Evolutionary conservation across 2,113 vertebrate species (phyloP).

Genomic region (Nicator chloris): DNA sequence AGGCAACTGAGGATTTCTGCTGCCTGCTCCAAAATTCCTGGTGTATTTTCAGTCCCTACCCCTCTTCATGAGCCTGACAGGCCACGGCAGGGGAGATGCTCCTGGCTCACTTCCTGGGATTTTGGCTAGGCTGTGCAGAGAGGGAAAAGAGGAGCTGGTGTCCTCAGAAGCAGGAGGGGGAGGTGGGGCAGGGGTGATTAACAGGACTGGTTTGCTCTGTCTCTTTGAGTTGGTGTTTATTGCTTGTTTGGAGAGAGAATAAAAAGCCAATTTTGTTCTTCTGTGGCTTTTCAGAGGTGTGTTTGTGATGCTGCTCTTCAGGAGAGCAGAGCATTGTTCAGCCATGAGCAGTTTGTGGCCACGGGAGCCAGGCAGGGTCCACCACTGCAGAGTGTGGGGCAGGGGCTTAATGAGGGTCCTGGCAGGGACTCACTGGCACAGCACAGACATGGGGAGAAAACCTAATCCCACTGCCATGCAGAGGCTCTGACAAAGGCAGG

Average conservation of each 20-base stretch:
- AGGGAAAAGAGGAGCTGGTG: background rate
- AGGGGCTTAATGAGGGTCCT: background rate
- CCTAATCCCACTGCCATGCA: background rate
- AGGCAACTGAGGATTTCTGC: background rate
- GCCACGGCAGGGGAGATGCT: background rate
- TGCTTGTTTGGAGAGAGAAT: background rate
- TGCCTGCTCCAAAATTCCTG: background rate
- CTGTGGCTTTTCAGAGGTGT: background rate
- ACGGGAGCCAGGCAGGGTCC: background rate
- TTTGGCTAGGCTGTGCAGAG: background rate
- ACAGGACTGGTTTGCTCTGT: background rate
- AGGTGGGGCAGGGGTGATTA: background rate
- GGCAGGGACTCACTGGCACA: background rate
- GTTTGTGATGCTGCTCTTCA: background rate
- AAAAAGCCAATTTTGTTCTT: background rate
- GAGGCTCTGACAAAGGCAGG: background rate
- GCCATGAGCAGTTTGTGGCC: accelerated
- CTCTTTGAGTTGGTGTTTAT: background rate
- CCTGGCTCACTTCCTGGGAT: background rate
- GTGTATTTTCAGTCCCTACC: background rate
- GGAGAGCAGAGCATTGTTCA: background rate
- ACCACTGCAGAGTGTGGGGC: background rate
- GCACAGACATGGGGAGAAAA: background rate
- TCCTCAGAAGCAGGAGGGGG: background rate
- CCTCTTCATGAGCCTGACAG: background rate